Conservation (phyloP, 2,113 vertebrate species). For the human (Homo sapiens) region GRCh38 chrX:115071001-115071500, state of each 20-base stretch:
- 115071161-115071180: neutral
- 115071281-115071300: neutral
- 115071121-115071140: neutral
- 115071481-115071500: neutral
- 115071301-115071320: neutral
- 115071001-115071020: neutral
- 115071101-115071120: neutral
- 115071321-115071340: neutral
- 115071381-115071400: neutral
- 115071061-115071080: neutral
- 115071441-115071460: neutral
- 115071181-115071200: neutral
- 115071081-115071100: neutral
- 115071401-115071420: neutral
- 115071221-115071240: neutral
- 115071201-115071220: neutral
- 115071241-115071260: neutral
- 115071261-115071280: neutral
- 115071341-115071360: neutral
- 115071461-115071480: neutral
- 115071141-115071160: neutral
- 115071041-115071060: neutral
- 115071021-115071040: neutral
- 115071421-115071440: neutral
- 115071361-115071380: neutral